phyloP scores from a whole-genome alignment of 2,113 vertebrate genomes.

The Naja naja region DNA sequence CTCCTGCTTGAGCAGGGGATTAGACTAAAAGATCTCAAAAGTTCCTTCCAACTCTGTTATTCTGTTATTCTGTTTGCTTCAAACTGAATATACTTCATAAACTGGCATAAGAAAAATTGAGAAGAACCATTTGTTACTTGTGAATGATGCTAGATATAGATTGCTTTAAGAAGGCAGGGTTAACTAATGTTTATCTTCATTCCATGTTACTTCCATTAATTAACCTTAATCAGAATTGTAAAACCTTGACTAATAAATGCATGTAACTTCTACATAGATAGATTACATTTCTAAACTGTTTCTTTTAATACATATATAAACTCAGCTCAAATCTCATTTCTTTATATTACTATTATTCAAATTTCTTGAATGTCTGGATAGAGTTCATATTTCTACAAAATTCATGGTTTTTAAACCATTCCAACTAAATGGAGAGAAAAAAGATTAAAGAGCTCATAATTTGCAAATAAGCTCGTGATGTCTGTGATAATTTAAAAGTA shows the following conservation, averaged over 20 bases:
- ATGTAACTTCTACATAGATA: not conserved
- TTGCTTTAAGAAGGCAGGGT: not conserved
- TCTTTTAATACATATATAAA: not conserved
- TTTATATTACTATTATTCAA: not conserved
- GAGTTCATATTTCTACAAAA: not conserved
- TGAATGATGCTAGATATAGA: not conserved
- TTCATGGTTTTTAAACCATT: not conserved
- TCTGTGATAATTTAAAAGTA: slow-evolving; percentile 9
- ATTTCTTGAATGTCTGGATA: not conserved
- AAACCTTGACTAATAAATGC: not conserved
- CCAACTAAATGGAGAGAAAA: not conserved
- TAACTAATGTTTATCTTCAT: not conserved
- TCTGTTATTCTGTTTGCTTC: not conserved
- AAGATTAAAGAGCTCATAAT: not conserved
- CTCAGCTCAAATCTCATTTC: not conserved
- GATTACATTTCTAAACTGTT: not conserved
- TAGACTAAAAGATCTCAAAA: not conserved
- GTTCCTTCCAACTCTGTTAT: not conserved
- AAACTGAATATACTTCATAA: not conserved
- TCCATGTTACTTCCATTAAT: not conserved
- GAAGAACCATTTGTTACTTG: not conserved
- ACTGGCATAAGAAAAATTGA: not conserved
- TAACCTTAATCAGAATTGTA: not conserved
- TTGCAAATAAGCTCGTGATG: not conserved
- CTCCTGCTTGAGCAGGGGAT: not conserved